Evolutionary conservation across 2,113 vertebrate species (phyloP).

Genomic region (Rhineura floridana): DNA sequence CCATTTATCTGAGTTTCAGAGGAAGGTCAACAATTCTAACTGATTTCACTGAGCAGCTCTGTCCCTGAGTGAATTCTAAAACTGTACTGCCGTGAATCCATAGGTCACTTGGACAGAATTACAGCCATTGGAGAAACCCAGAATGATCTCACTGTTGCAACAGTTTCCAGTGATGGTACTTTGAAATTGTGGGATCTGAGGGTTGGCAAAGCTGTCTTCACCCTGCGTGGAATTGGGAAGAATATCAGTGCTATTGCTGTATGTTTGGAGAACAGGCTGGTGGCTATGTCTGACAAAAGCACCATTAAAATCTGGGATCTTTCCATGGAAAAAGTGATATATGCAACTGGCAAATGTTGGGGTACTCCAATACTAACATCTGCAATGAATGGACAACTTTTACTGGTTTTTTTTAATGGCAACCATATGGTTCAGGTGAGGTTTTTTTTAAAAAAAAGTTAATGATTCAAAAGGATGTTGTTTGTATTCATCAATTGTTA

Average conservation of each 20-base stretch:
- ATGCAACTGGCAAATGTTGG: constrained; percentile 55
- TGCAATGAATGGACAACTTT: constrained; percentile 66
- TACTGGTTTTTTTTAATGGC: constrained; percentile 56
- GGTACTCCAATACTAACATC: constrained; percentile 63
- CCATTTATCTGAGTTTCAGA: not conserved
- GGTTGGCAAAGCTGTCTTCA: constrained; percentile 49
- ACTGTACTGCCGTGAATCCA: not conserved
- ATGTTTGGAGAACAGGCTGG: constrained; percentile 68
- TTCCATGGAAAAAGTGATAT: constrained; percentile 64
- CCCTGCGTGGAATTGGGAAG: constrained; percentile 51
- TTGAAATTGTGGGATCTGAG: constrained; percentile 74
- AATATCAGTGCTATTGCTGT: constrained; percentile 63
- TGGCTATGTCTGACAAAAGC: constrained; percentile 67
- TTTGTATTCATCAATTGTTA: not conserved
- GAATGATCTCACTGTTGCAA: constrained; percentile 49
- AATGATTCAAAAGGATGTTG: not conserved
- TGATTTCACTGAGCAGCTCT: not conserved
- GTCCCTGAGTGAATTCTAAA: not conserved
- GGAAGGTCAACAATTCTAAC: not conserved
- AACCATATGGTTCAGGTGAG: constrained; percentile 64
- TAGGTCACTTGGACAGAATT: constrained; percentile 72
- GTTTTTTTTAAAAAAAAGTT: constrained; percentile 8
- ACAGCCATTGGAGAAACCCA: constrained; percentile 66
- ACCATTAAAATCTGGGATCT: constrained; percentile 73
- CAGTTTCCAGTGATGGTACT: constrained; percentile 68